phyloP scores from a whole-genome alignment of 2,797 vertebrate species.

The Tachyglossus aculeatus region DNA sequence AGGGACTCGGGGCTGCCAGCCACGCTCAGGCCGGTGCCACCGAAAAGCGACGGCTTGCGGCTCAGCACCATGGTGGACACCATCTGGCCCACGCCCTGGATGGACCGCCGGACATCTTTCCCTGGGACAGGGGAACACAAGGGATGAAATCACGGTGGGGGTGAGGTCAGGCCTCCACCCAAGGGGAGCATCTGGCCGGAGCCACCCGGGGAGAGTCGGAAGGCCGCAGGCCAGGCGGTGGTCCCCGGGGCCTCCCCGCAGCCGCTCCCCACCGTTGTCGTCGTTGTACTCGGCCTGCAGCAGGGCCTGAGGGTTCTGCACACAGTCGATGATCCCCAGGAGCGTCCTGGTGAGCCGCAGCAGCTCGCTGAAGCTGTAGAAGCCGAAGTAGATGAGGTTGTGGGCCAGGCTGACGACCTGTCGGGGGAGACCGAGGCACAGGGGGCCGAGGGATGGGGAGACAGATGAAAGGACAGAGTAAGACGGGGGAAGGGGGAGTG shows the following conservation, averaged over 20 bases:
- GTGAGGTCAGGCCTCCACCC: not conserved
- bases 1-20: conserved; percentile 74
- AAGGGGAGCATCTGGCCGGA: not conserved
- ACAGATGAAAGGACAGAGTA: not conserved
- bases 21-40: conserved; percentile 61
- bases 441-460: not conserved
- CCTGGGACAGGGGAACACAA: conserved; percentile 67
- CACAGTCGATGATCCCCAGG: conserved; percentile 94
- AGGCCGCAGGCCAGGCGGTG: accelerated
- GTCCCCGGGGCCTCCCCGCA: accelerated
- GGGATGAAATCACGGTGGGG: not conserved
- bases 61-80: conserved; percentile 98
- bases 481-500: accelerated
- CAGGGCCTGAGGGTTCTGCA: conserved; percentile 80
- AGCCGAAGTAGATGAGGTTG: conserved; percentile 98
- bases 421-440: not conserved
- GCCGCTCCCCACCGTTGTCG: conserved; percentile 80
- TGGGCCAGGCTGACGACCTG: conserved; percentile 96
- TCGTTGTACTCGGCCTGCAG: conserved; percentile 79
- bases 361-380: conserved; percentile 98
- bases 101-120: conserved; percentile 92
- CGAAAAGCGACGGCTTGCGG: conserved; percentile 90
- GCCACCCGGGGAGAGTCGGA: not conserved
- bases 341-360: conserved; percentile 92
- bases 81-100: conserved; percentile 96